phyloP scores from a whole-genome alignment of 2,797 vertebrate species.

The Malurus splendens region DNA sequence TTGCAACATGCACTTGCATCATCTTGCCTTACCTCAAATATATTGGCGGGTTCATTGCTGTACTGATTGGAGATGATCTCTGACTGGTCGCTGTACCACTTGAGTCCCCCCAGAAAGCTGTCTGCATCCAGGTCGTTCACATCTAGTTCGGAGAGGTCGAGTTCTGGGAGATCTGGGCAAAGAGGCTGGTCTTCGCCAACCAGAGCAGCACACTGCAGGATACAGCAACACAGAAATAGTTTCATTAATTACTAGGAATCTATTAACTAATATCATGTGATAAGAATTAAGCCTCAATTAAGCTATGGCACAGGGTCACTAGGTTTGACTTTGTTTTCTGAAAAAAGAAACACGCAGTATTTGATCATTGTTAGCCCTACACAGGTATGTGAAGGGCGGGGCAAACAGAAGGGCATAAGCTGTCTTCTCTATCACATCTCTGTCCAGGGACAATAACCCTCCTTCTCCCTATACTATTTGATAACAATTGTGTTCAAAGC shows the following conservation, averaged over 20 bases:
- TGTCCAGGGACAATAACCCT: not conserved
- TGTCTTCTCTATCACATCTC: not conserved
- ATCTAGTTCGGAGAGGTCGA: conserved; percentile 97
- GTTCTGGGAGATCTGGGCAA: conserved; percentile 97
- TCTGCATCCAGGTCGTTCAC: conserved; percentile 98
- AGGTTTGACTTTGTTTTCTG: not conserved
- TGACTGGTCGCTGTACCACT: conserved; percentile 99
- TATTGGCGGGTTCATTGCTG: conserved; percentile 90
- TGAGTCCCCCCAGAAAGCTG: conserved; percentile 95
- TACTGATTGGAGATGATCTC: conserved; percentile 98
- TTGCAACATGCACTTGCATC: not conserved
- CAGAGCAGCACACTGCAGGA: conserved; percentile 92
- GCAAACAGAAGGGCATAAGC: not conserved
- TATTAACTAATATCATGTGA: conserved; percentile 60
- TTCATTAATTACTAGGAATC: conserved; percentile 59
- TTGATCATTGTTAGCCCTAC: not conserved
- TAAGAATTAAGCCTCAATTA: conserved; percentile 57
- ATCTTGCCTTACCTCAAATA: conserved; percentile 89
- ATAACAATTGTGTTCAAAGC: not conserved
- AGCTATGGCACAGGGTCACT: conserved; percentile 37
- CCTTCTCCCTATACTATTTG: not conserved
- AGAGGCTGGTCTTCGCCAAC: conserved; percentile 99
- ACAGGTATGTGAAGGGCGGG: not conserved
- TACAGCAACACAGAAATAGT: conserved; percentile 1
- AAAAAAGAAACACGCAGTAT: not conserved